Evolutionary conservation across 2,797 vertebrate species (phyloP).

Genomic region (Trichosurus vulpecula): DNA sequence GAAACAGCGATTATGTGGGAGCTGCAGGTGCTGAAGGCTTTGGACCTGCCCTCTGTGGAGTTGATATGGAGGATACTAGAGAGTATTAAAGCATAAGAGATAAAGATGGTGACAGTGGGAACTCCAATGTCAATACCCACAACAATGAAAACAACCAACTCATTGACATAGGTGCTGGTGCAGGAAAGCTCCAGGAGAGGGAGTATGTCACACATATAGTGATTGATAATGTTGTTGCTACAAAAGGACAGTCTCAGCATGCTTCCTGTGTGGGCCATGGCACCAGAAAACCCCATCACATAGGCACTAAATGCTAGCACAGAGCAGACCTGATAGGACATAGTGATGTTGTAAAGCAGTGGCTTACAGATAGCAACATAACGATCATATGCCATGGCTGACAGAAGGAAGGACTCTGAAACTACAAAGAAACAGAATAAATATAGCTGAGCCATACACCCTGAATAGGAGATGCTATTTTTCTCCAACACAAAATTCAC

Average conservation of each 20-base stretch:
- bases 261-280: constrained; percentile 55
- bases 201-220: constrained; percentile 73
- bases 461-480: constrained; percentile 49
- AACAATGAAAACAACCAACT: constrained; percentile 62
- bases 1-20: constrained; percentile 55
- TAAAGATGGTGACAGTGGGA: background rate
- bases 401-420: constrained; percentile 69
- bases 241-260: constrained; percentile 74
- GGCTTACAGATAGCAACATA: constrained; percentile 76
- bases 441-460: constrained; percentile 66
- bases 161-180: constrained; percentile 60
- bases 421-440: constrained; percentile 69
- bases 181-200: constrained; percentile 71
- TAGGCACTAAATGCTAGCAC: constrained; percentile 49
- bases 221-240: constrained; percentile 53
- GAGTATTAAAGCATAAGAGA: constrained; percentile 60
- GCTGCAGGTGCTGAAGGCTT: constrained; percentile 57
- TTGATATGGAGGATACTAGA: constrained; percentile 31
- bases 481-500: constrained; percentile 42
- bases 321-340: constrained; percentile 66
- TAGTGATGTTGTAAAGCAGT: constrained; percentile 64
- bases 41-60: constrained; percentile 4
- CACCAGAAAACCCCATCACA: constrained; percentile 52
- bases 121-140: constrained; percentile 24
- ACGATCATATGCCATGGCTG: constrained; percentile 74